Evolutionary conservation across 2,113 vertebrate species (phyloP).

Genomic region (Rhinolophus sinicus): DNA sequence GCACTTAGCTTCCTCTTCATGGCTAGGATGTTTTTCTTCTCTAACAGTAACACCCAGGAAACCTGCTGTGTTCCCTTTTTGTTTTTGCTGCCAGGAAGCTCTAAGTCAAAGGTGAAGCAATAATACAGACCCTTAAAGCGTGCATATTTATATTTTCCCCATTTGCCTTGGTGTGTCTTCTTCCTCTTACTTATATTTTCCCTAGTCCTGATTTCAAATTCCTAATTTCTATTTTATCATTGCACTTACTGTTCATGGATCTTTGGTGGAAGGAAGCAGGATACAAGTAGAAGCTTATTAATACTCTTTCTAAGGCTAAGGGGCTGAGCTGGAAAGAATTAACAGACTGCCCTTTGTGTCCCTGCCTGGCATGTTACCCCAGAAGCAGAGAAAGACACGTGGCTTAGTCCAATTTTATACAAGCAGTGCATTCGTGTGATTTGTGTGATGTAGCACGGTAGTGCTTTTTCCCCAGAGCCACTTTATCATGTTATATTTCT

Average conservation of each 20-base stretch:
- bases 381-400: not conserved
- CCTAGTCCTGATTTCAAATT: slow-evolving; percentile 12
- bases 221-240: not conserved
- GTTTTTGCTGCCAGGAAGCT: not conserved
- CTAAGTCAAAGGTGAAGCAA: not conserved
- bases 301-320: slow-evolving; percentile 50
- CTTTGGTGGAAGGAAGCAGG: not conserved
- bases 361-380: not conserved
- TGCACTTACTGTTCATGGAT: not conserved
- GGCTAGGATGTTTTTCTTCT: slow-evolving; percentile 6
- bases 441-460: not conserved
- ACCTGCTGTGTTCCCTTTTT: not conserved
- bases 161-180: not conserved
- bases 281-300: not conserved
- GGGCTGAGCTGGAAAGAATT: slow-evolving; percentile 32
- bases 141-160: not conserved
- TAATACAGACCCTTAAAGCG: not conserved
- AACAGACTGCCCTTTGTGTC: slow-evolving; percentile 6
- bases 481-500: not conserved
- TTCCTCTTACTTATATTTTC: slow-evolving; percentile 5
- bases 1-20: not conserved
- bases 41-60: slow-evolving; percentile 16
- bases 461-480: not conserved
- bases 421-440: not conserved
- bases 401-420: not conserved